A percentile compares a stretch with the other conserved stretches of the same genome.
Evolutionary conservation across 1,140 invertebrate genomes (phyloP).

Genomic region (Eumaeus atala): DNA sequence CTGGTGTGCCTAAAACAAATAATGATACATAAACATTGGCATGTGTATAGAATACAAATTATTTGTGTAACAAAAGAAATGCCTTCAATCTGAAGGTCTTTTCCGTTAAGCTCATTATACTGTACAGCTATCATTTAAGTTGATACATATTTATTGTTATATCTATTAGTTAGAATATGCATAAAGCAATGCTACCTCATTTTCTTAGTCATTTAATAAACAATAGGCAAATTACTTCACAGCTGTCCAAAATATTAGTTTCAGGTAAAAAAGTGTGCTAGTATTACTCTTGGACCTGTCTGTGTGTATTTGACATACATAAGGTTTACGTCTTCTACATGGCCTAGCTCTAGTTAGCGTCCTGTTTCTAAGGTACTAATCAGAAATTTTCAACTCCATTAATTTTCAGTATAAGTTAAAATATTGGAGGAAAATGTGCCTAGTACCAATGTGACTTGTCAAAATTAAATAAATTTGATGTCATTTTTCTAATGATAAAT

Average conservation of each 20-base stretch:
- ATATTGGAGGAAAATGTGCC: too few relatives aligned
- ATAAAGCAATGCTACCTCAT: background rate
- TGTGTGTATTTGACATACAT: too few relatives aligned
- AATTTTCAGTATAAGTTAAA: too few relatives aligned
- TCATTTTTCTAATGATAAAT: too few relatives aligned
- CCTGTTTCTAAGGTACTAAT: too few relatives aligned
- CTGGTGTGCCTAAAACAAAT: constrained; percentile 85
- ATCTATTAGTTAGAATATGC: constrained; percentile 1
- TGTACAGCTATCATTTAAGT: background rate
- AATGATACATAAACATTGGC: constrained; percentile 17
- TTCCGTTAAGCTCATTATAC: constrained; percentile 37
- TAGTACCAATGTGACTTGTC: too few relatives aligned
- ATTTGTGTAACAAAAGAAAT: constrained; percentile 27
- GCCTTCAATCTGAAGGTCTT: constrained; percentile 50
- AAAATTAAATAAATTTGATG: too few relatives aligned
- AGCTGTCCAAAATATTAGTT: constrained; percentile 4
- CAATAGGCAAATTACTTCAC: constrained; percentile 3
- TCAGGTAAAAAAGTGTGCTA: too few relatives aligned
- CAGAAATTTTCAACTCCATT: too few relatives aligned
- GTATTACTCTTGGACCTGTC: too few relatives aligned
- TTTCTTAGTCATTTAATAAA: constrained; percentile 1
- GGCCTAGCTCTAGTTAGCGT: too few relatives aligned
- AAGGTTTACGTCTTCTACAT: too few relatives aligned
- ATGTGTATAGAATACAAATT: constrained; percentile 13
- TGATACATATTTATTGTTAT: constrained; percentile 4